Evolutionary conservation across 2,888 invertebrate genomes (phyloP).

Genomic region (Rhopalosiphum nymphaeae): DNA sequence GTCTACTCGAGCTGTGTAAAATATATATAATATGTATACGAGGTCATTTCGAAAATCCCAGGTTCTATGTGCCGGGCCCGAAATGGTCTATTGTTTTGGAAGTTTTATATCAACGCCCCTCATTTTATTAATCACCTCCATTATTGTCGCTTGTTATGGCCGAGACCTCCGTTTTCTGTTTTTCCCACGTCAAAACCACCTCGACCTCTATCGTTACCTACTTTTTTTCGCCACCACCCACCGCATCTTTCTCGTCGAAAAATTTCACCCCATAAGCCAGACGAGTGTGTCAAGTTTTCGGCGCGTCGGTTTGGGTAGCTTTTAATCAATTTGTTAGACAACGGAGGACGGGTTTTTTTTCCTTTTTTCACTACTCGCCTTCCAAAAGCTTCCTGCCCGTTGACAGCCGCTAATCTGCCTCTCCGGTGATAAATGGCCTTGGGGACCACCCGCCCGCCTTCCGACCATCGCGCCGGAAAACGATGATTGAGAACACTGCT

Average conservation of each 20-base stretch:
- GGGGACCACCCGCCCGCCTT: background rate
- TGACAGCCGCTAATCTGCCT: constrained; percentile 63
- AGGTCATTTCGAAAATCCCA: constrained; percentile 52
- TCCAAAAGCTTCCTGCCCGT: constrained; percentile 55
- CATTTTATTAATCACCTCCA: constrained; percentile 59
- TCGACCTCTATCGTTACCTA: constrained; percentile 44
- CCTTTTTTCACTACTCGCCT: constrained; percentile 28
- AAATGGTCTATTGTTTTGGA: constrained; percentile 42
- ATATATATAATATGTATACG: constrained; percentile 1
- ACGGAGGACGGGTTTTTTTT: constrained; percentile 18
- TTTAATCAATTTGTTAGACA: constrained; percentile 65
- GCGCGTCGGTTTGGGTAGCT: constrained; percentile 59
- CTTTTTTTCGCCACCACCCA: background rate
- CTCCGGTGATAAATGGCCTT: constrained; percentile 58
- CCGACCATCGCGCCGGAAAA: constrained; percentile 12
- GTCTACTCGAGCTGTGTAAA: constrained; percentile 4
- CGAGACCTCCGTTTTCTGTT: constrained; percentile 27
- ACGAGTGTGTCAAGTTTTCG: constrained; percentile 54
- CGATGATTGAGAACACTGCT: constrained; percentile 63
- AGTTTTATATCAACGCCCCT: constrained; percentile 54
- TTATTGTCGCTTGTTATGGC: constrained; percentile 58
- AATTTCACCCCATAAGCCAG: constrained; percentile 51
- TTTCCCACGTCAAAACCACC: constrained; percentile 56
- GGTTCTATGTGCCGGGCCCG: background rate
- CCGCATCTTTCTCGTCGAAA: background rate